A percentile compares a stretch with the other conserved stretches of the same genome.
phyloP scores from a whole-genome alignment of 2,888 invertebrate genomes.

The Cotesia congregata region DNA sequence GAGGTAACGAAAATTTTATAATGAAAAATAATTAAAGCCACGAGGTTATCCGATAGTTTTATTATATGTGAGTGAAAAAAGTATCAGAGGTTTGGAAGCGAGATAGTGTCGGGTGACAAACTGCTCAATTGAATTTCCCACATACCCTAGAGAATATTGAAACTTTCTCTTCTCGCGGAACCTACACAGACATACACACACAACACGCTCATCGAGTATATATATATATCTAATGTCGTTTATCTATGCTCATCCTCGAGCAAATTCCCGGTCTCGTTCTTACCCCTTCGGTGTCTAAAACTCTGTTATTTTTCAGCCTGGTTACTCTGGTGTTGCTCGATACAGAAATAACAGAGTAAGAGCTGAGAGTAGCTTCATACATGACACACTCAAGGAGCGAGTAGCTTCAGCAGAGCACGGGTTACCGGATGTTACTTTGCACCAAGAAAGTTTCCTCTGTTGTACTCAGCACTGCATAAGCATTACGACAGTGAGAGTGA shows the following conservation, averaged over 20 bases:
- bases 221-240: background rate
- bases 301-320: background rate
- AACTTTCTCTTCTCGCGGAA: conserved; percentile 16
- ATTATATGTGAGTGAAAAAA: background rate
- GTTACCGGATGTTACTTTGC: conserved; percentile 51
- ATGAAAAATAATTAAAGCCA: background rate
- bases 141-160: conserved; percentile 40
- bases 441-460: conserved; percentile 62
- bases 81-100: background rate
- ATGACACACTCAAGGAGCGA: background rate
- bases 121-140: conserved; percentile 54
- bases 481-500: conserved; percentile 66
- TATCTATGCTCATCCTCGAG: conserved; percentile 6
- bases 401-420: conserved; percentile 34
- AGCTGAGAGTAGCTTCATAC: background rate
- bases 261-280: background rate
- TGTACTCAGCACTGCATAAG: conserved; percentile 58
- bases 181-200: background rate
- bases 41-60: conserved; percentile 20
- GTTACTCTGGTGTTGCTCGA: background rate
- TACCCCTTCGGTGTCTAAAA: background rate
- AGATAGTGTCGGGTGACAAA: conserved; percentile 26
- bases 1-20: background rate
- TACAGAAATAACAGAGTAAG: background rate
- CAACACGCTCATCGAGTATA: background rate